Conservation (phyloP, 2,113 vertebrate genomes). For the Raja brachyura region DNA sequence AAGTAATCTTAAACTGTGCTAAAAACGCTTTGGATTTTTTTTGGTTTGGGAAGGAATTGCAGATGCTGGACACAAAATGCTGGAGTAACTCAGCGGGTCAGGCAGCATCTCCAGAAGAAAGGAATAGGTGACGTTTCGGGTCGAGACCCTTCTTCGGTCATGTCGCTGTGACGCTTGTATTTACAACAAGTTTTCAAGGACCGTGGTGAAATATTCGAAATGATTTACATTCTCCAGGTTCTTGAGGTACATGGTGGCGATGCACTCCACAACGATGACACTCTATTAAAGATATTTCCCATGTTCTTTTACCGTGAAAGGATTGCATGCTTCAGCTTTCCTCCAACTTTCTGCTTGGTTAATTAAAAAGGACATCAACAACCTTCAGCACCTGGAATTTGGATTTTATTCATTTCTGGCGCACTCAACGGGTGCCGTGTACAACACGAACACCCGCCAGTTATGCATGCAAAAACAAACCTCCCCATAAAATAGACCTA, state of each 20-base stretch:
- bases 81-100: too few species aligned
- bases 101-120: too few species aligned
- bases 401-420: too few species aligned
- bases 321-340: neutral
- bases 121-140: too few species aligned
- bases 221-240: slow-evolving; percentile 5
- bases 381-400: neutral
- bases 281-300: neutral
- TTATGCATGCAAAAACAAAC: too few species aligned
- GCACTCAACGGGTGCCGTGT: too few species aligned
- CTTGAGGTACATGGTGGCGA: neutral
- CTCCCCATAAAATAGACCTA: too few species aligned
- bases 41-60: neutral
- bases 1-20: neutral
- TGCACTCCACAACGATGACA: neutral
- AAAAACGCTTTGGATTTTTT: slow-evolving; percentile 13
- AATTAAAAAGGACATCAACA: neutral
- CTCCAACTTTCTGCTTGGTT: neutral
- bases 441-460: too few species aligned
- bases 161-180: too few species aligned
- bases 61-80: too few species aligned
- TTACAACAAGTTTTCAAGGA: neutral
- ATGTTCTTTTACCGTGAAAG: neutral
- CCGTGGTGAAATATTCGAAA: neutral
- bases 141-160: too few species aligned